Conservation (phyloP, 2,888 invertebrate genomes). For the Helobdella robusta region DNA sequence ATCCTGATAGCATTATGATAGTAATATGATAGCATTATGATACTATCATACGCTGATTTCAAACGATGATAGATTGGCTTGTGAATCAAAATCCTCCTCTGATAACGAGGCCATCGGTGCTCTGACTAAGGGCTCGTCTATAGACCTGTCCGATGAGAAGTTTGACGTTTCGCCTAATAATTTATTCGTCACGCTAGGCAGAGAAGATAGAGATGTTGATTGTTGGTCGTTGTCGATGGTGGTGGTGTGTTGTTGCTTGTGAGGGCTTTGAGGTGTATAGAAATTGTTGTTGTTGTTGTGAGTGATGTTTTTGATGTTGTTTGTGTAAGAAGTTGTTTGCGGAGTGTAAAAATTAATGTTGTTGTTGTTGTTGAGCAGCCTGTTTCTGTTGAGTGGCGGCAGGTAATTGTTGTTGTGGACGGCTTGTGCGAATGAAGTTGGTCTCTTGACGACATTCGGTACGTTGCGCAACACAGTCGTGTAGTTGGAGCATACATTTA, state of each 20-base stretch:
- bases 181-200: neutral
- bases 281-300: neutral
- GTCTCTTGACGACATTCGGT: neutral
- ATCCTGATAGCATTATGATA: too few species aligned
- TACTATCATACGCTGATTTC: slow-evolving; percentile 8
- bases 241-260: too few species aligned
- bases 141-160: neutral
- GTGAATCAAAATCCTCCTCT: slow-evolving; percentile 17
- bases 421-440: slow-evolving; percentile 8
- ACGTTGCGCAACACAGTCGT: too few species aligned
- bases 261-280: neutral
- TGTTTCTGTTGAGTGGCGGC: neutral
- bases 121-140: neutral
- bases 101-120: slow-evolving; percentile 23
- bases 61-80: slow-evolving; percentile 5
- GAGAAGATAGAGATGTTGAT: slow-evolving; percentile 9
- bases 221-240: too few species aligned
- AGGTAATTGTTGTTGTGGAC: neutral
- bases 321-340: neutral
- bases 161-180: neutral
- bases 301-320: neutral
- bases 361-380: neutral
- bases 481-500: too few species aligned
- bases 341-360: slow-evolving; percentile 14
- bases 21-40: too few species aligned